Conservation (phyloP, 2,888 invertebrate genomes). For the Drosophila niveifrons region DNA sequence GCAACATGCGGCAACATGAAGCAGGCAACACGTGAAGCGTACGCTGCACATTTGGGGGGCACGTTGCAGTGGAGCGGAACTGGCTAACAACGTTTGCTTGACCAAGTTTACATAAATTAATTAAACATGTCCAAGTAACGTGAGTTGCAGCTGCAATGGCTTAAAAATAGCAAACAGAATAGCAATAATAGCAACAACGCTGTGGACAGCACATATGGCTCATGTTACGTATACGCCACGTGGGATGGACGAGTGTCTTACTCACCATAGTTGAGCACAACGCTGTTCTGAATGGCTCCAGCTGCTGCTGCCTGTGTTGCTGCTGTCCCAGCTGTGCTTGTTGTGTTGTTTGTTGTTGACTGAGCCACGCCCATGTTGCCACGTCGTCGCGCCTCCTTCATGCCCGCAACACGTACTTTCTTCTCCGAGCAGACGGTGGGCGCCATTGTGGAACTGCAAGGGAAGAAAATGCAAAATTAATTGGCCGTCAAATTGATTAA, state of each 20-base stretch:
- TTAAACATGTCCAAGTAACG: conserved; percentile 69
- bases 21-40: conserved; percentile 62
- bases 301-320: conserved; percentile 16
- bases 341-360: not conserved
- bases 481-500: conserved; percentile 62
- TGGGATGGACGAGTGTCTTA: conserved; percentile 22
- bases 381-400: conserved; percentile 55
- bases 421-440: conserved; percentile 84
- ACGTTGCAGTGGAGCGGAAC: conserved; percentile 45
- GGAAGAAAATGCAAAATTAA: conserved; percentile 58
- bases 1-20: conserved; percentile 46
- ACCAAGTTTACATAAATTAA: conserved; percentile 72
- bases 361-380: conserved; percentile 46
- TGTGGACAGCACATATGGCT: conserved; percentile 13
- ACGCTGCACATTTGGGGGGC: conserved; percentile 24
- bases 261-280: conserved; percentile 56
- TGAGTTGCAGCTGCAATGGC: conserved; percentile 42
- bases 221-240: conserved; percentile 59
- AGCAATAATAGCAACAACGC: conserved; percentile 13
- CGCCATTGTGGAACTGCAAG: conserved; percentile 74
- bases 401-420: conserved; percentile 72
- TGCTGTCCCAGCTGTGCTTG: conserved; percentile 8
- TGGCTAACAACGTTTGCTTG: conserved; percentile 18
- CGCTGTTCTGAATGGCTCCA: conserved; percentile 36
- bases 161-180: conserved; percentile 8